A percentile compares a stretch with the other conserved stretches of the same genome.
These are phyloP conservation scores for Typhlomys cinereus DNA, from an alignment of 2,113 vertebrate species.

Conservation along the genomic window DNA sequence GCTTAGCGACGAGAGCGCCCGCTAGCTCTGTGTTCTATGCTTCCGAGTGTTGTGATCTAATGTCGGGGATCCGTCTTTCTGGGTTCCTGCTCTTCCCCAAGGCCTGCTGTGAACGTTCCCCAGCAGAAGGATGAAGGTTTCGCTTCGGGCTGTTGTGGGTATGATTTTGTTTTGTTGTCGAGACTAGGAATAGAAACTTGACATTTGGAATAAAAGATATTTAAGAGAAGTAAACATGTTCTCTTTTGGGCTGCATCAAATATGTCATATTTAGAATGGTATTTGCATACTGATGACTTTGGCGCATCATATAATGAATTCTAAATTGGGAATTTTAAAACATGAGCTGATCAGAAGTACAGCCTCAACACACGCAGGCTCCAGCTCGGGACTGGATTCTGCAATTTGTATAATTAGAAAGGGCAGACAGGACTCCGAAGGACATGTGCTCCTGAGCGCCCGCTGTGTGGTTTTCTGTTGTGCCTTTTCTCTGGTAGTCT, in stretches of 20 bases:
- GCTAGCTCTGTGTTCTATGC: background rate
- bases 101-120: background rate
- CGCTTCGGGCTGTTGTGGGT: background rate
- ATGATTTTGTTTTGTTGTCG: background rate
- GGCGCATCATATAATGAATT: conserved; percentile 41
- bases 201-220: background rate
- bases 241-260: conserved; percentile 24
- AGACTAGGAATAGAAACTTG: background rate
- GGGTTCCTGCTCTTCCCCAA: background rate
- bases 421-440: background rate
- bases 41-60: background rate
- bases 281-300: conserved; percentile 49
- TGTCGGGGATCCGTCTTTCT: background rate
- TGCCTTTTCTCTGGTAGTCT: background rate
- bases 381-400: background rate
- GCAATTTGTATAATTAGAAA: background rate
- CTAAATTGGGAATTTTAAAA: conserved; percentile 36
- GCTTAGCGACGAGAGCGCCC: background rate
- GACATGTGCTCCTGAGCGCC: background rate
- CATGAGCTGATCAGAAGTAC: background rate
- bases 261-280: conserved; percentile 22
- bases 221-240: background rate
- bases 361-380: background rate
- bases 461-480: background rate
- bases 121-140: background rate